Percentiles rank a stretch among this genome's conserved stretches.
phyloP scores from a whole-genome alignment of 2,888 invertebrate genomes.

The Caenorhabditis macrosperma region DNA sequence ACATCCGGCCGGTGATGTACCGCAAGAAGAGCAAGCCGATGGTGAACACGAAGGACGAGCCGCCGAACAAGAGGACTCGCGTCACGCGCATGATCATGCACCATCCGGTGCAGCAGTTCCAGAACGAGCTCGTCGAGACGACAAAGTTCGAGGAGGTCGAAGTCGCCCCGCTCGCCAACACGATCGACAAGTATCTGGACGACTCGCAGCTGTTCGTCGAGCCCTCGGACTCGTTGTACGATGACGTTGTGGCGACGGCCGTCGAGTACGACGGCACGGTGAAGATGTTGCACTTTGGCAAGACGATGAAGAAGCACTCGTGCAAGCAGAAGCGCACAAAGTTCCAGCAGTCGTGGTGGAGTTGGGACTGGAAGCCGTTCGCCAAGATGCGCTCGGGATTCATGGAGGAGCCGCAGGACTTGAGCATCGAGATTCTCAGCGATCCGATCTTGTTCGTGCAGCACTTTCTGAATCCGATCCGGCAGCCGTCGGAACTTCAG shows the following conservation, averaged over 20 bases:
- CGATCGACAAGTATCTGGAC: too few relatives aligned
- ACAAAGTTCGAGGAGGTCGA: neutral
- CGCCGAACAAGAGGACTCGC: slow-evolving; percentile 5
- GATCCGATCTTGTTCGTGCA: too few relatives aligned
- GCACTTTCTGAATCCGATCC: too few relatives aligned
- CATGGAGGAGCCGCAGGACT: too few relatives aligned
- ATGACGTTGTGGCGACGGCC: slow-evolving; percentile 1
- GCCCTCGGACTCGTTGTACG: neutral
- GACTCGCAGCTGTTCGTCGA: neutral
- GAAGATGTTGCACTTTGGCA: slow-evolving; percentile 27
- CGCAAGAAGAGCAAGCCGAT: neutral
- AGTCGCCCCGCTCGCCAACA: neutral
- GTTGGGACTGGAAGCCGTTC: neutral
- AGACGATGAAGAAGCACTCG: slow-evolving; percentile 26
- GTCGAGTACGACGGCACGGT: slow-evolving; percentile 24
- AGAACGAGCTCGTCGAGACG: neutral
- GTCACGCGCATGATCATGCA: neutral
- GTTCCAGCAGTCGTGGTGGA: slow-evolving; percentile 21
- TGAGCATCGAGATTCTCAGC: too few relatives aligned
- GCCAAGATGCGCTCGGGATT: neutral
- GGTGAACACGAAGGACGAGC: neutral
- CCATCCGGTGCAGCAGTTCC: slow-evolving; percentile 11
- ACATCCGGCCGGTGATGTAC: neutral
- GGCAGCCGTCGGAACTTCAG: too few relatives aligned
- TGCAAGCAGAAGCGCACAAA: slow-evolving; percentile 26